These are phyloP conservation scores for Drosophila bocqueti DNA, from an alignment of 1,140 invertebrate genomes.

Conservation along the genomic window DNA sequence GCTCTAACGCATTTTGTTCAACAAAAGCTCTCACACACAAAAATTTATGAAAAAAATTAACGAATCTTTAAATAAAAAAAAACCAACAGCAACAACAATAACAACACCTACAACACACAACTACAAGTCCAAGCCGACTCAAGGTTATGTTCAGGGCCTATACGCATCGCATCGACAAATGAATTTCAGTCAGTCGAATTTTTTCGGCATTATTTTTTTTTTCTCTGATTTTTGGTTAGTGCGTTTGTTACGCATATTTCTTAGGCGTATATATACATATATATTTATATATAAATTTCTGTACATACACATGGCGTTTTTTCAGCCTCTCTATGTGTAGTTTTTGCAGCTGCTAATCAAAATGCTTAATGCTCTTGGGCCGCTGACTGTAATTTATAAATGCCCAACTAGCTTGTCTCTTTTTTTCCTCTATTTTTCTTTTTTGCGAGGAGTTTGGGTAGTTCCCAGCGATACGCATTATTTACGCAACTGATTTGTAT, in stretches of 20 bases:
- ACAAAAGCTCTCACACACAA: slow-evolving; percentile 49
- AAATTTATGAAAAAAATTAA: slow-evolving; percentile 75
- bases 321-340: slow-evolving; percentile 34
- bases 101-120: slow-evolving; percentile 34
- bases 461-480: slow-evolving; percentile 70
- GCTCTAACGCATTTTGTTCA: slow-evolving; percentile 70
- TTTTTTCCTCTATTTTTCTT: slow-evolving; percentile 17
- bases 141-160: slow-evolving; percentile 84
- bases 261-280: slow-evolving; percentile 3
- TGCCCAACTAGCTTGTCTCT: slow-evolving; percentile 48
- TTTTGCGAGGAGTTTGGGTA: neutral
- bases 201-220: slow-evolving; percentile 27
- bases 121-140: slow-evolving; percentile 53
- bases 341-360: slow-evolving; percentile 81
- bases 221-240: slow-evolving; percentile 57
- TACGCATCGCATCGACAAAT: slow-evolving; percentile 79
- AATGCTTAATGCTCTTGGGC: slow-evolving; percentile 70
- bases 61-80: slow-evolving; percentile 81
- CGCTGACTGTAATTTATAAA: slow-evolving; percentile 75
- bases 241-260: slow-evolving; percentile 75
- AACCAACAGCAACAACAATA: slow-evolving; percentile 5
- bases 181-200: slow-evolving; percentile 57
- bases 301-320: slow-evolving; percentile 9
- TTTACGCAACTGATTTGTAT: slow-evolving; percentile 83
- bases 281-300: slow-evolving; percentile 1